These are phyloP conservation scores for Isotomurus palustris DNA, from an alignment of 2,888 invertebrate species.

Conservation along the genomic window DNA sequence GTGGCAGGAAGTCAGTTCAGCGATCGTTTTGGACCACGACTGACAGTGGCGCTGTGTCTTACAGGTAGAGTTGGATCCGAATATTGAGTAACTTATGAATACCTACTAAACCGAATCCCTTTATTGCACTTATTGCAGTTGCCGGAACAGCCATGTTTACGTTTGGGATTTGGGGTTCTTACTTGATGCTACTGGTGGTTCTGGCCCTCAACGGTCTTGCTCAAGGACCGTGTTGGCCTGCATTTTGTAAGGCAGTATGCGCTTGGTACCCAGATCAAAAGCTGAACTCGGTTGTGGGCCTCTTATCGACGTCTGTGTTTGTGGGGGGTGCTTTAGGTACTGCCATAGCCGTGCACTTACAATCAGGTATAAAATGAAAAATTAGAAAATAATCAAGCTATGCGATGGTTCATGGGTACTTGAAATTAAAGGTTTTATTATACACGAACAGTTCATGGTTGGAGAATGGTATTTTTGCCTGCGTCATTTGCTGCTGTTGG, in stretches of 20 bases:
- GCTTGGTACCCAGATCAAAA: constrained; percentile 52
- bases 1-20: constrained; percentile 51
- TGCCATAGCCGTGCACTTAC: constrained; percentile 51
- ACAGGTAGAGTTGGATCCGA: constrained; percentile 29
- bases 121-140: too few species aligned
- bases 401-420: too few species aligned
- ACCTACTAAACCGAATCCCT: neutral
- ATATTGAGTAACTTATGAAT: constrained; percentile 2
- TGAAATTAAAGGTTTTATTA: neutral
- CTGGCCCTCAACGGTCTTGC: constrained; percentile 52
- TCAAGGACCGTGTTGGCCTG: constrained; percentile 53
- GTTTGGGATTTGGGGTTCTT: constrained; percentile 51
- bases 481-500: constrained; percentile 50
- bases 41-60: constrained; percentile 50
- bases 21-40: constrained; percentile 51
- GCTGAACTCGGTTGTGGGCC: constrained; percentile 52
- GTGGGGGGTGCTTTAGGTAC: constrained; percentile 53
- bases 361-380: constrained; percentile 36
- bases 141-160: constrained; percentile 51
- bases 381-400: too few species aligned
- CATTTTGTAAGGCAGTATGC: constrained; percentile 51
- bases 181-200: constrained; percentile 49
- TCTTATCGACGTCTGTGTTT: constrained; percentile 53
- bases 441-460: constrained; percentile 49
- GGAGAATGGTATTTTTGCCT: constrained; percentile 50